Conservation (phyloP, 2,797 vertebrate species). For the Rhinichthys osculus region DNA sequence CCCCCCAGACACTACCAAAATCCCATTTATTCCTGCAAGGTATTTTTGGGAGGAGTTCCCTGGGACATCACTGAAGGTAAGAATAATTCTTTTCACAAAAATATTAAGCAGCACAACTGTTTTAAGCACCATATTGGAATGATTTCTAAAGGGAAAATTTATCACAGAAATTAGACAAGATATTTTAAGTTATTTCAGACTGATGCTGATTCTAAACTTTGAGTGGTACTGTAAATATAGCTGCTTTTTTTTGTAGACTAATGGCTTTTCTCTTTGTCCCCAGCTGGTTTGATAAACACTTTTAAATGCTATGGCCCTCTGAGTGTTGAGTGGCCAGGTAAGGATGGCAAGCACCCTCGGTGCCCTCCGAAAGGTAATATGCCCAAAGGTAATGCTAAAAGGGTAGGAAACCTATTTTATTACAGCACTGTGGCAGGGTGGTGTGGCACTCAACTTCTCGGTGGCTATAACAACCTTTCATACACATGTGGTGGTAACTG, state of each 20-base stretch:
- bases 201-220: not conserved
- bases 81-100: not conserved
- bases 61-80: slow-evolving; percentile 99
- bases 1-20: slow-evolving; percentile 97
- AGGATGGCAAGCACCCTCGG: slow-evolving; percentile 99
- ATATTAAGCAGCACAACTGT: not conserved
- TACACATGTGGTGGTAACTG: not conserved
- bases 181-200: not conserved
- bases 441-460: slow-evolving; percentile 31
- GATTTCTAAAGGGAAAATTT: not conserved
- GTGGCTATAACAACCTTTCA: not conserved
- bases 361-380: slow-evolving; percentile 99
- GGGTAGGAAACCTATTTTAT: slow-evolving; percentile 84
- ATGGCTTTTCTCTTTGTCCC: not conserved
- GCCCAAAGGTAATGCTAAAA: slow-evolving; percentile 95
- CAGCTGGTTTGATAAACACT: slow-evolving; percentile 95
- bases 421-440: slow-evolving; percentile 68
- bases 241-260: not conserved
- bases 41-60: slow-evolving; percentile 96
- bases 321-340: slow-evolving; percentile 99
- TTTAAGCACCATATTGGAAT: not conserved
- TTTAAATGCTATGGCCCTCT: slow-evolving; percentile 96
- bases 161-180: not conserved
- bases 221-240: not conserved
- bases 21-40: slow-evolving; percentile 96